Conservation (phyloP, 1,140 invertebrate species). For the Diprion similis region DNA sequence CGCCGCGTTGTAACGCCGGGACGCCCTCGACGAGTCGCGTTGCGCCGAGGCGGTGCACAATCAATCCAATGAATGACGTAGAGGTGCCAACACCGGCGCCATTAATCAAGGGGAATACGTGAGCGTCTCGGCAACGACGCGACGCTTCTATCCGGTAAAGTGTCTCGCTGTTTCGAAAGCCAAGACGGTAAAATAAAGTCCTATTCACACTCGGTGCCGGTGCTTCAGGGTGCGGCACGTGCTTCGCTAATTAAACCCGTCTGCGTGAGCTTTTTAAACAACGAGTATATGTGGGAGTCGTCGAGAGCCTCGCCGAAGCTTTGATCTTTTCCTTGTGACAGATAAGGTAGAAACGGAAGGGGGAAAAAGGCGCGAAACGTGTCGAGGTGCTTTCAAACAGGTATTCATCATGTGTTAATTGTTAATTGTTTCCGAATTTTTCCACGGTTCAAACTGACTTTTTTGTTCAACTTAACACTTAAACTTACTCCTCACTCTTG, state of each 20-base stretch:
- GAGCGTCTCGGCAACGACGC: neutral
- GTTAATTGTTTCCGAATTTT: too few species aligned
- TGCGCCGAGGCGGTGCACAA: too few species aligned
- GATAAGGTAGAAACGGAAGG: neutral
- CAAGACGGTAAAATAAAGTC: neutral
- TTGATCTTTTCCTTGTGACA: slow-evolving; percentile 4
- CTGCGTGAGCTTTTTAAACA: neutral
- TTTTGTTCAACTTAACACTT: too few species aligned
- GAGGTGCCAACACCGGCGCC: neutral
- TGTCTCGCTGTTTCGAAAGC: too few species aligned
- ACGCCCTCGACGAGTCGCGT: too few species aligned
- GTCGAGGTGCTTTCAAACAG: neutral
- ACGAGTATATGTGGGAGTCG: neutral
- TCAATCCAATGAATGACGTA: neutral
- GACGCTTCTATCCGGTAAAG: neutral
- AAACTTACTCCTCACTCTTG: too few species aligned
- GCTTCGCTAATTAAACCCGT: slow-evolving; percentile 1
- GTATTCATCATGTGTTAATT: too few species aligned
- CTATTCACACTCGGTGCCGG: neutral
- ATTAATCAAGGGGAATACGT: slow-evolving; percentile 7
- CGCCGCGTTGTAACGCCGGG: too few species aligned
- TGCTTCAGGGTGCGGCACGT: neutral
- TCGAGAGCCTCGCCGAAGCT: neutral
- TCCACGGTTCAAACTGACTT: too few species aligned
- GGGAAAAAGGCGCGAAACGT: neutral